Base-by-base conservation (phyloP, 2,797 vertebrate species). In the Girardinus metallicus region DNA sequence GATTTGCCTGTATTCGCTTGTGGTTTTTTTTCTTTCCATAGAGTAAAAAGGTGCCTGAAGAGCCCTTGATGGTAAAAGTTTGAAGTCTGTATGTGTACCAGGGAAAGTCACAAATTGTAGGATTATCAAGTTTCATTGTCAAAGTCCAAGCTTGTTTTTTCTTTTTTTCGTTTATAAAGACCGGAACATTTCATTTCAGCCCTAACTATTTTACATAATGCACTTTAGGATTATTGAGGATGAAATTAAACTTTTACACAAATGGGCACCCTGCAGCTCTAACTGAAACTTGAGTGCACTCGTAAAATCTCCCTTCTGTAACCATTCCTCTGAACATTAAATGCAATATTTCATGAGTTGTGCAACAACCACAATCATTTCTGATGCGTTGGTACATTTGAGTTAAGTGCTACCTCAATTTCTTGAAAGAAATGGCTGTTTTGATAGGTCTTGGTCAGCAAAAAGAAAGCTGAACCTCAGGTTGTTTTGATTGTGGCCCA, bases 1-100 rank as follows among this genome's bases (percentile, higher is more conserved):
- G 76, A 83, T 84, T 91, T 87, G 83, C 87, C 90, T 81, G 86
- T 88, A 89, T 93, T 94, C 89, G 86, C 89, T 79, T 81, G 81
- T 89, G 88, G 1, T 86, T 85, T 92, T 93, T 85, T 92, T 84
- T 85, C 87, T 92, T 92, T 88, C 88, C 82, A 81, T 60, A 77
- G 83, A 87, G 82, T 86, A 86, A 90, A 92, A 91, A 89, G 81
- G 86, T 75, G 1, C 83, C 88, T 31, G 34, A 90, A 93, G 88
- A 91, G 91, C 89, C 79, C 91, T 93, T 72, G 82, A 93, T 76
- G 83, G 84, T 80, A 82, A 88, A 87, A 89, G 87, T 92, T 86
- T 88, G 77, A 87, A 89, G 87, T 86, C 83, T 72, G 74, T 74
- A 55, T 81, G 82, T 81, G 46, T 68, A 85, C 60, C 68, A 55